Conservation (phyloP, 2,113 vertebrate species). For the Raja brachyura region DNA sequence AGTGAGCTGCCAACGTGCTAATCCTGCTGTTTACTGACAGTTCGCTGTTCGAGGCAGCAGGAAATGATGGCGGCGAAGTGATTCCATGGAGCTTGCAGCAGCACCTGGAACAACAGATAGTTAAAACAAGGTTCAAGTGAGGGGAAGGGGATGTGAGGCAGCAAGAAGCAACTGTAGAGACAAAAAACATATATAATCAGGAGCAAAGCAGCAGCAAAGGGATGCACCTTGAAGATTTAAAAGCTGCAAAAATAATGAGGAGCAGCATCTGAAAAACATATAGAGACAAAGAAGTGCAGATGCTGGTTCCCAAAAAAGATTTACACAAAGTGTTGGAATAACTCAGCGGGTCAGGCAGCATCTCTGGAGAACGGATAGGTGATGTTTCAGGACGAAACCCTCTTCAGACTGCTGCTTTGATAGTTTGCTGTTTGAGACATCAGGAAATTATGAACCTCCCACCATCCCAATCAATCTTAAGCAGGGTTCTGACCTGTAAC, state of each 20-base stretch:
- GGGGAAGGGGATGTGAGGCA: neutral
- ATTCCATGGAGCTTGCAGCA: neutral
- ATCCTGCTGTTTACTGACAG: neutral
- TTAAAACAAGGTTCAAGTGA: neutral
- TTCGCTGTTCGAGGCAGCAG: neutral
- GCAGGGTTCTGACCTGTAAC: too few relatives aligned
- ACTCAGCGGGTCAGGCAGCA: too few relatives aligned
- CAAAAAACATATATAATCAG: neutral
- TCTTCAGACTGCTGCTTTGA: too few relatives aligned
- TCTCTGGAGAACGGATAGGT: too few relatives aligned
- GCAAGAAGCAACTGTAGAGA: neutral
- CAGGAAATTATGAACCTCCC: too few relatives aligned
- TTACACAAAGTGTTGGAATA: too few relatives aligned
- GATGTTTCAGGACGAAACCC: too few relatives aligned
- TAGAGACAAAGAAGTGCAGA: too few relatives aligned
- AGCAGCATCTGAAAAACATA: neutral
- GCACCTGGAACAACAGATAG: neutral
- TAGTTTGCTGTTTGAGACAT: too few relatives aligned
- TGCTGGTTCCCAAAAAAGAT: too few relatives aligned
- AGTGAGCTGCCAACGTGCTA: neutral
- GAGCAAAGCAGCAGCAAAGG: neutral
- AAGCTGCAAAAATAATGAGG: neutral
- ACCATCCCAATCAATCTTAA: too few relatives aligned
- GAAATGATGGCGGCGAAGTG: neutral
- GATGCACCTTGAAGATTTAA: neutral